A percentile compares a stretch with the other conserved stretches of the same genome.
These are phyloP conservation scores for Xiphorhynchus erythropygius DNA, from an alignment of 2,797 vertebrate genomes.

Conservation along the genomic window DNA sequence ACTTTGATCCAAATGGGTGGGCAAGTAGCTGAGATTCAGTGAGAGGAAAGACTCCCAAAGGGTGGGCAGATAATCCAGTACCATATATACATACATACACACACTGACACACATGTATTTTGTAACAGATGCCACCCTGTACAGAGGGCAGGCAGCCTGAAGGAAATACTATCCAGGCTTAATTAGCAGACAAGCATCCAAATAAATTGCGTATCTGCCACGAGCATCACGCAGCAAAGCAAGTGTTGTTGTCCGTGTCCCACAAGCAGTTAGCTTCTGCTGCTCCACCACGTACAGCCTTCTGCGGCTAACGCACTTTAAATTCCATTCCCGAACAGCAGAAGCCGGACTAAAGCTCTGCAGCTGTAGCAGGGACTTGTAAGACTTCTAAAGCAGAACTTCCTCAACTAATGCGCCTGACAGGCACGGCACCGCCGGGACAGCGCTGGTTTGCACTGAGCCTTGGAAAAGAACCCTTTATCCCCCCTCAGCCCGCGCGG, in stretches of 20 bases:
- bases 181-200: neutral
- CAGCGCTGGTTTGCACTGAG: neutral
- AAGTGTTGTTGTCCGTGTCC: neutral
- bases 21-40: neutral
- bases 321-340: neutral
- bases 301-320: neutral
- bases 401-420: neutral
- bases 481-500: rapidly evolving
- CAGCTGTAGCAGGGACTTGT: neutral
- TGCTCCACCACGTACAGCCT: neutral
- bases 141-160: neutral
- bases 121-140: neutral
- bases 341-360: neutral
- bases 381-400: neutral
- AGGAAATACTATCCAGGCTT: neutral
- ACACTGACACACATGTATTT: neutral
- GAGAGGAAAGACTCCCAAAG: neutral
- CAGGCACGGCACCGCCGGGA: rapidly evolving
- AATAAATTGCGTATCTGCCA: rapidly evolving
- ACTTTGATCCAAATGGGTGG: neutral
- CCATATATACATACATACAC: too few species aligned
- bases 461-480: rapidly evolving
- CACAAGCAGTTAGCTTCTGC: neutral
- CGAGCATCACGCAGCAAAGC: neutral
- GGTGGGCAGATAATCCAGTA: neutral